phyloP scores from a whole-genome alignment of 2,113 vertebrate genomes.

The Rutilus rutilus region DNA sequence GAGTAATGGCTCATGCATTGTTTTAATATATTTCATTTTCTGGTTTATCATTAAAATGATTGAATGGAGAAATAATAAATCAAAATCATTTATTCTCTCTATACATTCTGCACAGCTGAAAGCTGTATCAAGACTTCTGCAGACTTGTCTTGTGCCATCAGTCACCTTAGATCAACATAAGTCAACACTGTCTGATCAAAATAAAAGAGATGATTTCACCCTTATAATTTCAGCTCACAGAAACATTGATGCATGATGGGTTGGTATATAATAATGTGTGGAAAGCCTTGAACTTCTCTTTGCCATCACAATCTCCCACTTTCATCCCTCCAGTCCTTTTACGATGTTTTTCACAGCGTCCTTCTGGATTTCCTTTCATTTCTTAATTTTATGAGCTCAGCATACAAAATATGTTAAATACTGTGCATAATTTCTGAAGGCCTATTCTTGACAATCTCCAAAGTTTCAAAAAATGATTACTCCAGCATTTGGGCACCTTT shows the following conservation, averaged over 20 bases:
- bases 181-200: background rate
- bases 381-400: slow-evolving; percentile 12
- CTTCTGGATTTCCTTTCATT: background rate
- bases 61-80: background rate
- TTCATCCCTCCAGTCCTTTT: background rate
- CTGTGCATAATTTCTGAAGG: background rate
- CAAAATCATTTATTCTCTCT: background rate
- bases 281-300: slow-evolving; percentile 19
- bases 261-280: slow-evolving; percentile 19
- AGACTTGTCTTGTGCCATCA: slow-evolving; percentile 5
- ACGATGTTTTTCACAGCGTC: background rate
- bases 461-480: slow-evolving; percentile 11
- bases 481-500: slow-evolving; percentile 1
- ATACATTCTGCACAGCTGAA: background rate
- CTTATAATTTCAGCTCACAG: background rate
- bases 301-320: background rate
- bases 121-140: background rate
- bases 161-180: slow-evolving; percentile 11
- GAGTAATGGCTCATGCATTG: background rate
- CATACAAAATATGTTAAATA: slow-evolving; percentile 13
- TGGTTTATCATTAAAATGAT: background rate
- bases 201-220: background rate
- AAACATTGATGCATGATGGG: background rate
- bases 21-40: background rate
- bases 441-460: background rate